These are phyloP conservation scores for Monomorium pharaonis DNA, from an alignment of 1,140 invertebrate species.

Conservation along the genomic window DNA sequence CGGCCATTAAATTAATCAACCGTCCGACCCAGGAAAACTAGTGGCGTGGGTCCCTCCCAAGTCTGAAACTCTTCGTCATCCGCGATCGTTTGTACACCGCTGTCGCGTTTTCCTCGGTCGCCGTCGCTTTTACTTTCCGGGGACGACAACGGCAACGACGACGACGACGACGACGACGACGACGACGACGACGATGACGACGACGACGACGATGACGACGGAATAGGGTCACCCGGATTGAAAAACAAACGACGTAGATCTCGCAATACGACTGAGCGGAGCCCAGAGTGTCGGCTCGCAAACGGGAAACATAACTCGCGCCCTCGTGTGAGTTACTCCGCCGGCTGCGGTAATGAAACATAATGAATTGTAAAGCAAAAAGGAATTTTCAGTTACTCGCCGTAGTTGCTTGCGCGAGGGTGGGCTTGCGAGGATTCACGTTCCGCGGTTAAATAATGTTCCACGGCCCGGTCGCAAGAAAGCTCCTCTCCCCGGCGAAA, in stretches of 20 bases:
- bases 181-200: too few species aligned
- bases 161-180: neutral
- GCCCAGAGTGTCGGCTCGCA: neutral
- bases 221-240: constrained; percentile 46
- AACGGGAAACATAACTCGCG: constrained; percentile 10
- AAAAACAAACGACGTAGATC: constrained; percentile 33
- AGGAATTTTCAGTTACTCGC: constrained; percentile 58
- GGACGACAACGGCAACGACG: neutral
- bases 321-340: neutral
- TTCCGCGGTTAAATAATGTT: constrained; percentile 60
- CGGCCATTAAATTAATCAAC: constrained; percentile 47
- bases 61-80: constrained; percentile 16
- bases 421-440: neutral
- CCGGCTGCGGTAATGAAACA: constrained; percentile 51
- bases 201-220: constrained; percentile 7
- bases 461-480: neutral
- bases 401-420: neutral
- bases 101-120: neutral
- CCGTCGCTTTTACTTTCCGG: neutral
- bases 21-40: constrained; percentile 10
- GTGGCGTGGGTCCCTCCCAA: neutral
- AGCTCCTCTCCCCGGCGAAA: neutral
- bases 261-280: constrained; percentile 3
- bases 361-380: constrained; percentile 60
- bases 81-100: constrained; percentile 47